A percentile compares a stretch with the other conserved stretches of the same genome.
Conservation (phyloP, 2,888 invertebrate species). For the Drosophila multiciliata region DNA sequence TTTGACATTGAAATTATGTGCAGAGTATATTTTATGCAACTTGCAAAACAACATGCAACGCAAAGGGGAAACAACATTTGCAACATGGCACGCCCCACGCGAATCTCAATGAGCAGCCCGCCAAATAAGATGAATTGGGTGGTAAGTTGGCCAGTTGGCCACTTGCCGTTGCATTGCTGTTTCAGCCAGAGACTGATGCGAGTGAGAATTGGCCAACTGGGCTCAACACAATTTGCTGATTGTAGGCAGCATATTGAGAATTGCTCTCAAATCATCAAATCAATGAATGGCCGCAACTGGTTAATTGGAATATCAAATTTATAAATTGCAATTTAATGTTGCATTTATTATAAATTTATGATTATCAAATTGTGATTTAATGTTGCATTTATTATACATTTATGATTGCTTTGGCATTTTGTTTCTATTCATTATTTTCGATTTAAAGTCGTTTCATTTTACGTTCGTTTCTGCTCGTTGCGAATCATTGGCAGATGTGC, state of each 20-base stretch:
- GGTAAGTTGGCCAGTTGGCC: not conserved
- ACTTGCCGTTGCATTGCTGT: slow-evolving; percentile 2
- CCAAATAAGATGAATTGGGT: slow-evolving; percentile 65
- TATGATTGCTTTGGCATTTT: slow-evolving; percentile 10
- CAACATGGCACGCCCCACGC: slow-evolving; percentile 45
- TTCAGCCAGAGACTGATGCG: not conserved
- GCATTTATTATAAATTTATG: slow-evolving; percentile 1
- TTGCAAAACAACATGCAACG: slow-evolving; percentile 37
- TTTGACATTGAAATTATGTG: slow-evolving; percentile 80
- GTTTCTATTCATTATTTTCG: slow-evolving; percentile 40
- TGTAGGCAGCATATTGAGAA: slow-evolving; percentile 19
- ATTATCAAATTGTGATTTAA: slow-evolving; percentile 11
- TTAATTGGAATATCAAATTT: not conserved
- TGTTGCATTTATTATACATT: not conserved
- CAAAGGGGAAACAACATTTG: slow-evolving; percentile 27
- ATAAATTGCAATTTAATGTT: slow-evolving; percentile 11
- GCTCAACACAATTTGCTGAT: not conserved
- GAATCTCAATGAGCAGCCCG: slow-evolving; percentile 61
- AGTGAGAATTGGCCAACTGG: slow-evolving; percentile 22
- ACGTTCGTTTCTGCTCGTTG: slow-evolving; percentile 11
- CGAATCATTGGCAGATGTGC: slow-evolving; percentile 60
- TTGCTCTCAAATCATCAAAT: slow-evolving; percentile 7
- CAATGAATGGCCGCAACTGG: too few species aligned
- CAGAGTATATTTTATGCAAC: slow-evolving; percentile 51
- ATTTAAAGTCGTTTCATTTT: slow-evolving; percentile 48